phyloP scores from a whole-genome alignment of 2,113 vertebrate species.

The Cyanoderma ruficeps region DNA sequence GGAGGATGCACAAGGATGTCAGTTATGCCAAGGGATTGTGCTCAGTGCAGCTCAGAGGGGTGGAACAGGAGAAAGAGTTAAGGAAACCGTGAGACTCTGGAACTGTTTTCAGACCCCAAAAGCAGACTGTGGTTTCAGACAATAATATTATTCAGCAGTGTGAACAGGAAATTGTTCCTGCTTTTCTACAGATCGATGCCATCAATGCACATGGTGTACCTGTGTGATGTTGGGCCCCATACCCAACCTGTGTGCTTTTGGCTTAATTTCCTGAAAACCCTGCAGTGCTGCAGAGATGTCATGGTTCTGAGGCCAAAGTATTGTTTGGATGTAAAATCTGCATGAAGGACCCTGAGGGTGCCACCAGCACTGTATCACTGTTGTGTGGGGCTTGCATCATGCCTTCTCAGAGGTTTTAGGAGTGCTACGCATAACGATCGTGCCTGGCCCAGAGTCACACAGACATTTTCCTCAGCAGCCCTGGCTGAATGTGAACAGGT shows the following conservation, averaged over 20 bases:
- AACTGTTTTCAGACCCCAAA: background rate
- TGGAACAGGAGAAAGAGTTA: background rate
- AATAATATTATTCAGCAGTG: background rate
- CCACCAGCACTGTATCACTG: background rate
- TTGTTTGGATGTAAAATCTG: background rate
- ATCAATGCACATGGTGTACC: background rate
- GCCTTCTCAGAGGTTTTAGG: background rate
- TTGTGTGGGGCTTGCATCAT: background rate
- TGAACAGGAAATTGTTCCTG: conserved; percentile 5
- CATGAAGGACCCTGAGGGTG: background rate
- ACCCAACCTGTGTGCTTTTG: background rate
- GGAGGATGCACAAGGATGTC: background rate
- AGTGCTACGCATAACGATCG: rapidly evolving
- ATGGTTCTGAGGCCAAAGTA: background rate
- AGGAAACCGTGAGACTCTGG: background rate
- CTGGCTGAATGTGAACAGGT: rapidly evolving
- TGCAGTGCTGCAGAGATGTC: background rate
- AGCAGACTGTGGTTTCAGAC: background rate
- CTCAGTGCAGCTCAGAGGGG: background rate
- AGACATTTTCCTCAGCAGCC: background rate
- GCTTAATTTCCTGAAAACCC: background rate
- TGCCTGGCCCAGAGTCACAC: background rate
- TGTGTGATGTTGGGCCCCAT: background rate
- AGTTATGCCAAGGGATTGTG: background rate
- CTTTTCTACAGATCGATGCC: background rate